Conservation (phyloP, 2,113 vertebrate genomes). For the Hymenochirus boettgeri region DNA sequence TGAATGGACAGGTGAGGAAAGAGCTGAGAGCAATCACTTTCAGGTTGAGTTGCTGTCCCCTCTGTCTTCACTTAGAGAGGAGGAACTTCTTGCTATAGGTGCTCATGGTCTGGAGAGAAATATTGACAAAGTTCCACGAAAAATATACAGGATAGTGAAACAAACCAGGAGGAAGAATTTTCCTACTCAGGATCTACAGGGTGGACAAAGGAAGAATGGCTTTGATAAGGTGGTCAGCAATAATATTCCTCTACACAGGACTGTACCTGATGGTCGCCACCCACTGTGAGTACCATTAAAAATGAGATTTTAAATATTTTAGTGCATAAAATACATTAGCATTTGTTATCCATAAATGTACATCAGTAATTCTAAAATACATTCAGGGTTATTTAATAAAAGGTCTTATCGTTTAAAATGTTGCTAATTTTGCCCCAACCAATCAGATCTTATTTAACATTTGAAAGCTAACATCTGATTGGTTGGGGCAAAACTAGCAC, state of each 20-base stretch:
- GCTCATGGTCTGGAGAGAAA: constrained; percentile 56
- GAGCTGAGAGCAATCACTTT: constrained; percentile 58
- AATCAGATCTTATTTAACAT: too few species aligned
- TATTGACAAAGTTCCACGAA: constrained; percentile 58
- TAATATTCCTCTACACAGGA: constrained; percentile 60
- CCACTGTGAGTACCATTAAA: constrained; percentile 79
- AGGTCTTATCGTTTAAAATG: too few species aligned
- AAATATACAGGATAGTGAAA: constrained; percentile 65
- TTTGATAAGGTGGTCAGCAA: constrained; percentile 65
- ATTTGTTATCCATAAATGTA: too few species aligned
- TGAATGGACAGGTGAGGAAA: constrained; percentile 60
- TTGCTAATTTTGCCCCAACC: too few species aligned
- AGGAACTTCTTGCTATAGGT: constrained; percentile 66
- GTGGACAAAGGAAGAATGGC: constrained; percentile 47
- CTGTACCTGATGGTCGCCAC: constrained; percentile 72
- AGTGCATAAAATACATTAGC: too few species aligned
- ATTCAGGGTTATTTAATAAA: too few species aligned
- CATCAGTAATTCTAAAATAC: too few species aligned
- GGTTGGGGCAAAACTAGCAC: too few species aligned
- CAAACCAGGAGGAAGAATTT: constrained; percentile 49
- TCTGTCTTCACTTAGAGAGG: constrained; percentile 72
- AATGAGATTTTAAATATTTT: too few species aligned
- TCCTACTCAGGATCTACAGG: constrained; percentile 33
- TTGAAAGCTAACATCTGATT: too few species aligned
- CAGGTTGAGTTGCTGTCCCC: constrained; percentile 60